Base-by-base conservation (phyloP, 2,888 invertebrate species). In the Blomia tropicalis region DNA sequence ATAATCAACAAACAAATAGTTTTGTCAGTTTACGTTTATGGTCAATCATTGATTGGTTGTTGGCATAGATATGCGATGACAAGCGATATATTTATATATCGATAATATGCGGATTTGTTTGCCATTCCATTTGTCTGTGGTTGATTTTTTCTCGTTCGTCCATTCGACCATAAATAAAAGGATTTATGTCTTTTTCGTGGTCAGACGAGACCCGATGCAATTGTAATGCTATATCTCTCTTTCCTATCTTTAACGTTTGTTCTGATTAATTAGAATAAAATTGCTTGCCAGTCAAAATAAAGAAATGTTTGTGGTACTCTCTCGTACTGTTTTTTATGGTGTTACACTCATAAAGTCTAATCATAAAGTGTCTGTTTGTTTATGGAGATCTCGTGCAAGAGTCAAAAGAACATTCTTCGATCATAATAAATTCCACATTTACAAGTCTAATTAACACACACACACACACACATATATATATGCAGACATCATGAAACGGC, bases 211-310 rank as follows among this genome's bases (percentile, higher is more conserved):
- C n/a, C n/a, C n/a, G n/a, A n/a, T n/a, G n/a, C n/a, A n/a, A n/a
- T n/a, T n/a, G n/a, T n/a, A n/a, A n/a, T n/a, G n/a, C n/a, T n/a
- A n/a, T n/a, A n/a, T n/a, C n/a, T n/a, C n/a, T n/a, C n/a, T n/a
- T n/a, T n/a, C n/a, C n/a, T n/a, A n/a, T n/a, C n/a, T n/a, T n/a
- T n/a, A n/a, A n/a, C n/a, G n/a, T n/a, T n/a, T n/a, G n/a, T 11
- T 27, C 51, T 47, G 51, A 47, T 47, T 47, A 47, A 47, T 47
- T 47, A 47, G 51, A 47, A 47, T 47, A 47, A 47, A 47, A 47
- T 47, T 47, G n/a, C 51, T 25, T n/a, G 41, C 14, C 41, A 41
- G 14, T 17, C 41, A 41, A 14, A 41, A 41, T n/a, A 41, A 14
- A 41, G n/a, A 14, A 17, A n/a, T 41, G 41, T 17, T 41, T 14